phyloP scores from a whole-genome alignment of 2,113 vertebrate species.

The Notarius quadriscutis region DNA sequence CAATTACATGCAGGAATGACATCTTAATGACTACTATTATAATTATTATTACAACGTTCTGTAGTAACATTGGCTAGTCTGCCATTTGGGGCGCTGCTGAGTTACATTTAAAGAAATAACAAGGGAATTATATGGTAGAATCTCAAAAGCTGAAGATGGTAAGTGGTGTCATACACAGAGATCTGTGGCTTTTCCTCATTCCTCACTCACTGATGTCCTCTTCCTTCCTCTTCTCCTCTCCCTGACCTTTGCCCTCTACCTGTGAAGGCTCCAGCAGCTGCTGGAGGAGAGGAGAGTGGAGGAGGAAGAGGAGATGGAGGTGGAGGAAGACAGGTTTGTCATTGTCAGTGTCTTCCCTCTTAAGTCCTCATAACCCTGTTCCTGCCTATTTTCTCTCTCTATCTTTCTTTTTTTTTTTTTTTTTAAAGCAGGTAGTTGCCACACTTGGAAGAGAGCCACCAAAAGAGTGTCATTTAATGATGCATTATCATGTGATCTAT shows the following conservation, averaged over 20 bases:
- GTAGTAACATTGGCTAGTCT: background rate
- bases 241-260: constrained; percentile 66
- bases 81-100: background rate
- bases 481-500: background rate
- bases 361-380: constrained; percentile 57
- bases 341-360: constrained; percentile 59
- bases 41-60: constrained; percentile 3
- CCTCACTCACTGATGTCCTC: constrained; percentile 34
- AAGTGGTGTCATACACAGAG: background rate
- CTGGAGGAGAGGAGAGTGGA: constrained; percentile 93
- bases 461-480: background rate
- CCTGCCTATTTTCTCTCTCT: constrained; percentile 69
- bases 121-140: background rate
- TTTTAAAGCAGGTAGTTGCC: constrained; percentile 68
- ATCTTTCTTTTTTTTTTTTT: constrained; percentile 64
- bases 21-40: background rate
- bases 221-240: constrained; percentile 71
- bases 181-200: constrained; percentile 7
- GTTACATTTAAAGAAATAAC: background rate
- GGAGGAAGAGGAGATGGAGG: constrained; percentile 67
- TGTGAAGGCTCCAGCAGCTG: constrained; percentile 94
- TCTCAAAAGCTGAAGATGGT: background rate
- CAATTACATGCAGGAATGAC: background rate
- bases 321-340: constrained; percentile 75
- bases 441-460: constrained; percentile 57